A percentile compares a stretch with the other conserved stretches of the same genome.
These are phyloP conservation scores for Drosophila mettleri DNA, from an alignment of 2,888 invertebrate species.

Conservation along the genomic window DNA sequence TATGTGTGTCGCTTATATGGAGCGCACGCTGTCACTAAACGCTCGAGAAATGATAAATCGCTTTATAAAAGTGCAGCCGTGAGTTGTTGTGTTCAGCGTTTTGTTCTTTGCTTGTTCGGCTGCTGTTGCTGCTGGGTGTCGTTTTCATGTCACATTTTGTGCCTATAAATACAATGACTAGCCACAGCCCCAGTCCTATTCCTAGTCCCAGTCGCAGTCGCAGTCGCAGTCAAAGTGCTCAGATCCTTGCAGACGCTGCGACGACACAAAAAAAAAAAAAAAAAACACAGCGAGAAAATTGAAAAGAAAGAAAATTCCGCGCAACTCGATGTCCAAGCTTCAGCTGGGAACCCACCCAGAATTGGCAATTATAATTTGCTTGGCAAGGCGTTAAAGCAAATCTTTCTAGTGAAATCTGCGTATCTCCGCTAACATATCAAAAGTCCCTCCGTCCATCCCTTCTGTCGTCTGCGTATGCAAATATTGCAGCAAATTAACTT, in stretches of 20 bases:
- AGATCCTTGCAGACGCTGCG: slow-evolving; percentile 73
- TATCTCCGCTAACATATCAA: slow-evolving; percentile 36
- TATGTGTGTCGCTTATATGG: slow-evolving; percentile 45
- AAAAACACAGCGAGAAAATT: too few species aligned
- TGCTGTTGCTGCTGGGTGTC: slow-evolving; percentile 50
- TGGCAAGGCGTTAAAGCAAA: slow-evolving; percentile 51
- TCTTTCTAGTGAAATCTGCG: slow-evolving; percentile 73
- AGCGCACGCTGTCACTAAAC: slow-evolving; percentile 75
- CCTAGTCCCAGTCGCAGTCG: background rate
- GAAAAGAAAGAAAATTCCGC: too few species aligned
- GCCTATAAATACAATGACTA: slow-evolving; percentile 62
- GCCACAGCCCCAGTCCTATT: background rate
- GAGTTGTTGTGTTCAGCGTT: slow-evolving; percentile 57
- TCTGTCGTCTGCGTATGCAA: slow-evolving; percentile 84
- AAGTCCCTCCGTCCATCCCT: slow-evolving; percentile 29
- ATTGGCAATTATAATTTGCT: slow-evolving; percentile 75
- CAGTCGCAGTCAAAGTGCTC: slow-evolving; percentile 11
- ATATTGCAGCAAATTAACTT: slow-evolving; percentile 83
- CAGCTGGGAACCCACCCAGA: slow-evolving; percentile 68
- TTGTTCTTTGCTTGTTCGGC: slow-evolving; percentile 46
- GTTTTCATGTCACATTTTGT: slow-evolving; percentile 63
- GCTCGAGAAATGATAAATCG: slow-evolving; percentile 78
- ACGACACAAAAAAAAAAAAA: slow-evolving; percentile 30
- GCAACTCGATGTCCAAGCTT: slow-evolving; percentile 28
- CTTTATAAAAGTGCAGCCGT: slow-evolving; percentile 82